A percentile compares a stretch with the other conserved stretches of the same genome.
Conservation (phyloP, 2,797 vertebrate genomes). For the Neostethus bicornis region DNA sequence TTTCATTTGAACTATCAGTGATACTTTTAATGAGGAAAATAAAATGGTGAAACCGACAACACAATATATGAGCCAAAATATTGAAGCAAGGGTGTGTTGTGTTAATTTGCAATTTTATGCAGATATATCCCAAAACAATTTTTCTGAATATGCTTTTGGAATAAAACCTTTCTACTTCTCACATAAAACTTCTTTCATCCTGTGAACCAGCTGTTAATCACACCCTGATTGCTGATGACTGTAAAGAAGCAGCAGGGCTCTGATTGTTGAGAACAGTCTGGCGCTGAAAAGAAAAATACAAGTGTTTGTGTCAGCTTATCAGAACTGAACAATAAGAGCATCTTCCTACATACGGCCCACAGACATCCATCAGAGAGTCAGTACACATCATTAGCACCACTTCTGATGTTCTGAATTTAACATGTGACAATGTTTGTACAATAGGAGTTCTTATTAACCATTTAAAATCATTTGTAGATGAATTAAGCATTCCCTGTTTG, state of each 20-base stretch:
- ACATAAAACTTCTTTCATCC: constrained; percentile 16
- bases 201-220: constrained; percentile 20
- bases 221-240: constrained; percentile 18
- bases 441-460: neutral
- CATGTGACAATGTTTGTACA: neutral
- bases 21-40: too few species aligned
- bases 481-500: neutral
- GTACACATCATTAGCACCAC: constrained; percentile 4
- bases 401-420: neutral
- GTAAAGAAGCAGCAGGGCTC: constrained; percentile 16
- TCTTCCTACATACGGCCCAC: constrained; percentile 1
- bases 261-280: constrained; percentile 10
- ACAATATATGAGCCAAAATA: too few species aligned
- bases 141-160: too few species aligned
- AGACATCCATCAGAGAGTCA: constrained; percentile 1
- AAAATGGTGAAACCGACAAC: too few species aligned
- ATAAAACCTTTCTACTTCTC: neutral
- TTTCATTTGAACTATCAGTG: too few species aligned
- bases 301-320: constrained; percentile 21
- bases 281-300: constrained; percentile 9
- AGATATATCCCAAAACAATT: too few species aligned
- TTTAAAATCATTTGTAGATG: neutral
- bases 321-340: neutral
- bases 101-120: too few species aligned
- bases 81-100: too few species aligned